Percentiles rank a stretch among this genome's conserved stretches.
These are phyloP conservation scores for Macroramphosus scolopax DNA, from an alignment of 2,797 vertebrate species.

Conservation along the genomic window DNA sequence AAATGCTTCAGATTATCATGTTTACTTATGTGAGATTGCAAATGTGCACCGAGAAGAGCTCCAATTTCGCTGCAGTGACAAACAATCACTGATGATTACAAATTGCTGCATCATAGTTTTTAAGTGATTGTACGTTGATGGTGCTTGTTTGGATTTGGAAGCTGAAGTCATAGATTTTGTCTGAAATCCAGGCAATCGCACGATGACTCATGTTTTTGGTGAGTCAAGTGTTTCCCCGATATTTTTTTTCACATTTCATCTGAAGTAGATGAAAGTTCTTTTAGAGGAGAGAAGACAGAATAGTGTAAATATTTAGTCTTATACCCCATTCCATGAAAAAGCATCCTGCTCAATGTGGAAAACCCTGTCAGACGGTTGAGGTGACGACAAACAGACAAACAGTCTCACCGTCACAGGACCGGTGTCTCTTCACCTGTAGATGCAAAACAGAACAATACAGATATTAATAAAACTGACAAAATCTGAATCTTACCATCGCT, in stretches of 20 bases:
- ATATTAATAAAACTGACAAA: too few species aligned
- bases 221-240: neutral
- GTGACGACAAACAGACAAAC: slow-evolving; percentile 30
- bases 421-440: too few species aligned
- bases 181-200: neutral
- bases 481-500: too few species aligned
- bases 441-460: too few species aligned
- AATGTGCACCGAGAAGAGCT: neutral
- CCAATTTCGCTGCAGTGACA: slow-evolving; percentile 2
- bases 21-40: neutral
- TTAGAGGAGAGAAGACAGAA: too few species aligned
- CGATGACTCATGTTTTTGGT: neutral
- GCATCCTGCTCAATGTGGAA: slow-evolving; percentile 19
- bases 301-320: too few species aligned
- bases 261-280: neutral
- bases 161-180: neutral
- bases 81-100: slow-evolving; percentile 19
- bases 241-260: slow-evolving; percentile 1
- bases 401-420: slow-evolving; percentile 9
- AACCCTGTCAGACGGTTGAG: slow-evolving; percentile 39
- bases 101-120: neutral
- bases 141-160: neutral
- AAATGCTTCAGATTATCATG: slow-evolving; percentile 1
- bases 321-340: neutral
- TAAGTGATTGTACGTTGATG: too few species aligned